Evolutionary conservation across 1,140 invertebrate genomes (phyloP).

Genomic region (Triops longicaudatus): DNA sequence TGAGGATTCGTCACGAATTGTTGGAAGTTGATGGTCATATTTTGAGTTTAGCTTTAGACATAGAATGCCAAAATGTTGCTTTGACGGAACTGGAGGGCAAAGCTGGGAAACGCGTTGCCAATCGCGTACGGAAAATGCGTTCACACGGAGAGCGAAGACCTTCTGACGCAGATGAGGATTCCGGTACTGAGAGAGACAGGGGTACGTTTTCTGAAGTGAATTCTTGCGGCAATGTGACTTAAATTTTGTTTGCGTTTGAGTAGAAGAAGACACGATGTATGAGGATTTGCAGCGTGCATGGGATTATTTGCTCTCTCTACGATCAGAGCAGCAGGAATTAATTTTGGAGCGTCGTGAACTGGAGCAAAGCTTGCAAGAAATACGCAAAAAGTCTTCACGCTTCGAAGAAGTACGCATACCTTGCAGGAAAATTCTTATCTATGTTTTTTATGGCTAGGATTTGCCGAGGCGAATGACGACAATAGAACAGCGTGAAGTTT

Average conservation of each 20-base stretch:
- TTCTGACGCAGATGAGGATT: slow-evolving; percentile 31
- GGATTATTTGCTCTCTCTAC: slow-evolving; percentile 70
- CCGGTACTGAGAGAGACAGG: slow-evolving; percentile 31
- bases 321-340: slow-evolving; percentile 72
- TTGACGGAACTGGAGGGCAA: slow-evolving; percentile 73
- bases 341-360: slow-evolving; percentile 61
- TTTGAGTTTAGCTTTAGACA: slow-evolving; percentile 69
- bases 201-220: slow-evolving; percentile 22
- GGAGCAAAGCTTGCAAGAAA: slow-evolving; percentile 66
- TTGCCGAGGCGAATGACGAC: slow-evolving; percentile 70
- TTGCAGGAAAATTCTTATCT: slow-evolving; percentile 18
- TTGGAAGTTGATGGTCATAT: slow-evolving; percentile 81
- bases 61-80: slow-evolving; percentile 72
- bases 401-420: slow-evolving; percentile 63
- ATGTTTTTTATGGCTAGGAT: slow-evolving; percentile 48
- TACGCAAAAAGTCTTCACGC: slow-evolving; percentile 59
- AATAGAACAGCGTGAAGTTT: slow-evolving; percentile 75
- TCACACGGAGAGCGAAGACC: slow-evolving; percentile 26
- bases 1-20: slow-evolving; percentile 64
- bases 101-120: slow-evolving; percentile 30
- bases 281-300: slow-evolving; percentile 71
- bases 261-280: slow-evolving; percentile 48
- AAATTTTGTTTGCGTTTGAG: slow-evolving; percentile 16
- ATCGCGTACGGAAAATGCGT: slow-evolving; percentile 16
- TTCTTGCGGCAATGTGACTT: neutral